Evolutionary conservation across 2,113 vertebrate species (phyloP).

Genomic region (Solea senegalensis): DNA sequence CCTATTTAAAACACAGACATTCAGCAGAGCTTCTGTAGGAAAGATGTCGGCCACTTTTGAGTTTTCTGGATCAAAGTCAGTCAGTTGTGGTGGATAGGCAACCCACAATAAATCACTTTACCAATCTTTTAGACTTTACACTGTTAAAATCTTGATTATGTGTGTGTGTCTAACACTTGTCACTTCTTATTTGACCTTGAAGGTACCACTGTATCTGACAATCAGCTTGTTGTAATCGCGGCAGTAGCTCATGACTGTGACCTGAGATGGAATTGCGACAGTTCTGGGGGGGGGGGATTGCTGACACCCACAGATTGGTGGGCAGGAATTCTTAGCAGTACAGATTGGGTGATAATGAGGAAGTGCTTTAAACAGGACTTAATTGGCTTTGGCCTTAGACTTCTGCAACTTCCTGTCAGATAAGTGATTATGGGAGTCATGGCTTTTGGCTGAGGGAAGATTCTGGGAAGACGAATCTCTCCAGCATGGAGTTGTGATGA

Average conservation of each 20-base stretch:
- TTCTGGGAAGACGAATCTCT: conserved; percentile 36
- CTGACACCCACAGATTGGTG: conserved; percentile 66
- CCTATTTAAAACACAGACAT: neutral
- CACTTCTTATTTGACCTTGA: neutral
- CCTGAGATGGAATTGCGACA: conserved; percentile 29
- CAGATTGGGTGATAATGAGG: conserved; percentile 71
- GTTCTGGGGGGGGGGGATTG: conserved; percentile 19
- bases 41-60: too few species aligned
- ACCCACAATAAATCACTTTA: neutral
- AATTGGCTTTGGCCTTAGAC: conserved; percentile 47
- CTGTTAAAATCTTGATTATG: neutral
- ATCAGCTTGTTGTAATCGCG: neutral
- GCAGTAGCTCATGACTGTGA: conserved; percentile 37
- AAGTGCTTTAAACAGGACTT: conserved; percentile 45
- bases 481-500: conserved; percentile 55
- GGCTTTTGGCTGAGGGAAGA: conserved; percentile 52
- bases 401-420: conserved; percentile 50
- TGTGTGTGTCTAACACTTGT: neutral
- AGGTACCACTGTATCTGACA: neutral
- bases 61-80: too few species aligned
- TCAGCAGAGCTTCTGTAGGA: too few species aligned
- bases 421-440: conserved; percentile 53
- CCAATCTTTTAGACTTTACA: neutral
- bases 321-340: conserved; percentile 64
- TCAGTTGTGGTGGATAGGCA: too few species aligned